Evolutionary conservation across 2,113 vertebrate genomes (phyloP).

Genomic region (Apistogramma diplotaenia): DNA sequence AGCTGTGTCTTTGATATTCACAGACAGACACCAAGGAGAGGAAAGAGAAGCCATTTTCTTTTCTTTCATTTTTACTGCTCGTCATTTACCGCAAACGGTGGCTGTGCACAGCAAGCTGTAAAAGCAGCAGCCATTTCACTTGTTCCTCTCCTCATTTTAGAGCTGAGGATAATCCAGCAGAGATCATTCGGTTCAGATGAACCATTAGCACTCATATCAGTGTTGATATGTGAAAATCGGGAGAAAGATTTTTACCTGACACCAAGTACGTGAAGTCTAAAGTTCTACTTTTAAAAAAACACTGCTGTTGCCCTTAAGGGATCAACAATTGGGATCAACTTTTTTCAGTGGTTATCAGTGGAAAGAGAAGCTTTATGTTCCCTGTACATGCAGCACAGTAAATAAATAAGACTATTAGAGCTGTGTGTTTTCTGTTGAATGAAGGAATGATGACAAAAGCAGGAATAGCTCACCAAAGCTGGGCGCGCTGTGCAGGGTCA

Average conservation of each 20-base stretch:
- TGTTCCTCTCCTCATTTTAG: not conserved
- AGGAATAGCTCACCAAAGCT: constrained; percentile 88
- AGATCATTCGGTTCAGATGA: not conserved
- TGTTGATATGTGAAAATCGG: not conserved
- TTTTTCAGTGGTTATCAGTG: not conserved
- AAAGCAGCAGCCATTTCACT: constrained; percentile 50
- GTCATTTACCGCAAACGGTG: constrained; percentile 57
- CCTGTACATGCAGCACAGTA: not conserved
- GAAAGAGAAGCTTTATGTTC: no score
- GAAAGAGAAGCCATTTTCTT: constrained; percentile 63
- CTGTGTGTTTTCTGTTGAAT: not conserved
- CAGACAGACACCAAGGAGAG: constrained; percentile 65
- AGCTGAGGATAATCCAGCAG: not conserved
- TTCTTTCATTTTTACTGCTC: constrained; percentile 46
- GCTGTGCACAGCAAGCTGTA: constrained; percentile 52
- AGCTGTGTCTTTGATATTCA: constrained; percentile 92
- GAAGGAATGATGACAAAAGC: not conserved
- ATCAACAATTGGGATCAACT: not conserved
- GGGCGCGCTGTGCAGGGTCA: constrained; percentile 98
- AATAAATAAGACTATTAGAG: not conserved
- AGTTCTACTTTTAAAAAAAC: not conserved
- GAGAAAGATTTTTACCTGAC: no score
- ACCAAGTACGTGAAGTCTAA: not conserved
- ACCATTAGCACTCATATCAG: not conserved
- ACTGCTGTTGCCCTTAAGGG: not conserved